phyloP scores from a whole-genome alignment of 2,113 vertebrate genomes.

The Glaucidium brasilianum region DNA sequence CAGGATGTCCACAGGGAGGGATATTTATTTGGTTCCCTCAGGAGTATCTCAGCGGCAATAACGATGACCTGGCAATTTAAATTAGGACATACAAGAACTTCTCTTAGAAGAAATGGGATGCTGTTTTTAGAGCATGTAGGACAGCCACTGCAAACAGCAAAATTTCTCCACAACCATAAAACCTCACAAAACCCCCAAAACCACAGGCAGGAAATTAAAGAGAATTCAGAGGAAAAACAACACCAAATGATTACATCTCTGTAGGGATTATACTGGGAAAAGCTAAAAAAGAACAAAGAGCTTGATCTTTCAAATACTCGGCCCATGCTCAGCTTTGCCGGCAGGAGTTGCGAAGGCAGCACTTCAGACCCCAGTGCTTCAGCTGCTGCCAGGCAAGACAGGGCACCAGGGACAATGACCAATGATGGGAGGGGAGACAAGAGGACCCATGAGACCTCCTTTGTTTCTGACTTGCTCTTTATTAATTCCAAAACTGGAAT shows the following conservation, averaged over 20 bases:
- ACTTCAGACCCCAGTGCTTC: background rate
- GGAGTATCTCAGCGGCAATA: background rate
- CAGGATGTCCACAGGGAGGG: background rate
- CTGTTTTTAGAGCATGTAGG: slow-evolving; percentile 7
- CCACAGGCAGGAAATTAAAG: slow-evolving; percentile 57
- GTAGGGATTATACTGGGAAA: slow-evolving; percentile 46
- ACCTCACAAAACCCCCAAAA: slow-evolving; percentile 18
- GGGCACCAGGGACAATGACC: background rate
- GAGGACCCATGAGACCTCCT: background rate
- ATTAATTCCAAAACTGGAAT: background rate
- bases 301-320: background rate
- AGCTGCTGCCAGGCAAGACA: background rate
- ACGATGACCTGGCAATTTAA: background rate
- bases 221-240: slow-evolving; percentile 41
- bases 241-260: background rate
- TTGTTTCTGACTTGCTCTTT: background rate
- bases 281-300: slow-evolving; percentile 31
- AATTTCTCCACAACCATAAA: slow-evolving; percentile 7
- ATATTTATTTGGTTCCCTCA: background rate
- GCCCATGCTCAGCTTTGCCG: background rate
- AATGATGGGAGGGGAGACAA: background rate
- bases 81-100: slow-evolving; percentile 13
- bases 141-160: slow-evolving; percentile 4
- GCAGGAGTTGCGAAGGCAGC: background rate
- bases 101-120: slow-evolving; percentile 29